phyloP scores from a whole-genome alignment of 2,888 invertebrate species.

The Leucophora obtusa region DNA sequence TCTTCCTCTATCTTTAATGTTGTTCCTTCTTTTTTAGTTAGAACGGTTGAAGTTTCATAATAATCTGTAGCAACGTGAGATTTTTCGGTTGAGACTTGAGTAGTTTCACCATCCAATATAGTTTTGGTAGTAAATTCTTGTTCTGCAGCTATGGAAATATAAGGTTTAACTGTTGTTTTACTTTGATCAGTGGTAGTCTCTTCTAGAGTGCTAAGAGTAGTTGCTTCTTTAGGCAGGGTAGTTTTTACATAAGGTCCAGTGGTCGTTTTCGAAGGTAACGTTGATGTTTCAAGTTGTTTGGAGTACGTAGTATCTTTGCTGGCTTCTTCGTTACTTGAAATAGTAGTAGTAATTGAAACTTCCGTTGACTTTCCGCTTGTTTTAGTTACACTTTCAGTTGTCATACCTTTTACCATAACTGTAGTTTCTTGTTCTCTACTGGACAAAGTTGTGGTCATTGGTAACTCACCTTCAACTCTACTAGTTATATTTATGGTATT shows the following conservation, averaged over 20 bases:
- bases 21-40: neutral
- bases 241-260: neutral
- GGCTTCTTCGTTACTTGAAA: no score
- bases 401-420: neutral
- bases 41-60: neutral
- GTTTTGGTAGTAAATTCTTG: neutral
- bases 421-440: constrained; percentile 4
- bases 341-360: no score
- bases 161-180: neutral
- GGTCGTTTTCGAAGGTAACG: neutral
- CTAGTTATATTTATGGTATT: neutral
- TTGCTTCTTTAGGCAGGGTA: neutral
- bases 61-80: neutral
- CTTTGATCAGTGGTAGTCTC: neutral
- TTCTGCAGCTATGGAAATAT: neutral
- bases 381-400: neutral
- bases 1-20: neutral
- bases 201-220: neutral
- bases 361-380: no score
- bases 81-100: neutral
- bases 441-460: neutral
- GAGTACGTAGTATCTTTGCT: no score
- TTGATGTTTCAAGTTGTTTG: no score
- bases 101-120: neutral
- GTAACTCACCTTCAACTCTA: neutral